These are phyloP conservation scores for Oceanodroma tethys DNA, from an alignment of 2,113 vertebrate genomes.

Conservation along the genomic window DNA sequence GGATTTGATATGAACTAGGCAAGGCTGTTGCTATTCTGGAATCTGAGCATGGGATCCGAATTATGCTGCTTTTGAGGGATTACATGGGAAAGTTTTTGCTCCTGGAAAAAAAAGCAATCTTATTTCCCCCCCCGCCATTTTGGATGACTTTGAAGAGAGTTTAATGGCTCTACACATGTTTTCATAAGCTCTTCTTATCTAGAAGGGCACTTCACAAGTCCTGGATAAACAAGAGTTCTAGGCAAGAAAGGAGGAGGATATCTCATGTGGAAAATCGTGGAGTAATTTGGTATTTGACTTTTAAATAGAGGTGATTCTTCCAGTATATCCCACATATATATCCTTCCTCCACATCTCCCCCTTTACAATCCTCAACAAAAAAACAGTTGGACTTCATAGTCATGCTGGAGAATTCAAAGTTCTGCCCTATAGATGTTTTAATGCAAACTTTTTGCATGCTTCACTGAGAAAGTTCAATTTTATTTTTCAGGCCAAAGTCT, in stretches of 20 bases:
- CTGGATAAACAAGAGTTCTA: not conserved
- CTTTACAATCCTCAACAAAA: not conserved
- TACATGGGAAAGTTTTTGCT: not conserved
- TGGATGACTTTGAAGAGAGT: not conserved
- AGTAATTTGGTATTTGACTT: not conserved
- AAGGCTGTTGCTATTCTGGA: not conserved
- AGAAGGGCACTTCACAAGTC: not conserved
- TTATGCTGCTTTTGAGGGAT: not conserved
- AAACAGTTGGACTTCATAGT: not conserved
- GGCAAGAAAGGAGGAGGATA: not conserved
- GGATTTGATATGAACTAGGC: not conserved
- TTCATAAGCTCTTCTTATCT: not conserved
- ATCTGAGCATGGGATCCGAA: not conserved
- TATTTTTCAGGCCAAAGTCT: conserved; percentile 71
- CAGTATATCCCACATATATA: not conserved
- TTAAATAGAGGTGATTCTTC: not conserved
- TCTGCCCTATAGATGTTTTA: not conserved
- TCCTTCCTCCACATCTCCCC: not conserved
- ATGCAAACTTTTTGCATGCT: not conserved
- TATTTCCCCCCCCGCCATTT: not conserved
- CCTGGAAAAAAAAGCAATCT: not conserved
- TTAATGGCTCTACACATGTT: not conserved
- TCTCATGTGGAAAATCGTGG: not conserved
- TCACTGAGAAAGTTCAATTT: not conserved
- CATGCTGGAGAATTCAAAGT: not conserved